Evolutionary conservation across 2,113 vertebrate species (phyloP).

Genomic region (Ctenomys sociabilis): DNA sequence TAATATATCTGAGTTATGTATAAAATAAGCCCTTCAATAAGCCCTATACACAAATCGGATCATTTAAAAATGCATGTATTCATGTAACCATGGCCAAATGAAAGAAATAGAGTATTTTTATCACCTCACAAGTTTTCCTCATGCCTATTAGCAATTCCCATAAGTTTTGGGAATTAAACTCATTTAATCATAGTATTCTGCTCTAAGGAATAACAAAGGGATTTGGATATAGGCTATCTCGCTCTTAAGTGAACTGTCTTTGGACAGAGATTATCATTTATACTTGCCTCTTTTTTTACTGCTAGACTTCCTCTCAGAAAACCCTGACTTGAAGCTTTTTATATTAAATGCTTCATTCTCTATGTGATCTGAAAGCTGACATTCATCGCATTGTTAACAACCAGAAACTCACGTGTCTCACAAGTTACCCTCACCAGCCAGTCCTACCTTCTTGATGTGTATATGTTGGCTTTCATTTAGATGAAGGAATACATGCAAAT

Average conservation of each 20-base stretch:
- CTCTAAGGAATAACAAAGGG: neutral
- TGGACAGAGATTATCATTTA: slow-evolving; percentile 44
- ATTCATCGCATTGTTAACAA: neutral
- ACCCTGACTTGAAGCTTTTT: slow-evolving; percentile 48
- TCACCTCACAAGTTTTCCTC: neutral
- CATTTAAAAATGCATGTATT: slow-evolving; percentile 1
- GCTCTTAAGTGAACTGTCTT: slow-evolving; percentile 34
- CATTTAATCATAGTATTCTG: neutral
- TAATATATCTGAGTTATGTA: neutral
- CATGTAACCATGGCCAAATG: neutral
- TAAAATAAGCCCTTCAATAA: neutral
- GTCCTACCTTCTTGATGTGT: neutral
- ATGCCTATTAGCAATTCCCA: neutral
- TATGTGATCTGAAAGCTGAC: slow-evolving; percentile 22
- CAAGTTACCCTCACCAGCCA: neutral
- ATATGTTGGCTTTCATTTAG: slow-evolving; percentile 41
- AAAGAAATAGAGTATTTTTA: neutral
- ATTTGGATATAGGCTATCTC: neutral
- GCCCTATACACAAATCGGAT: neutral
- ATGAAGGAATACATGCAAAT: neutral
- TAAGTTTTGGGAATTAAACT: slow-evolving; percentile 2
- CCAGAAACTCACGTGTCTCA: neutral
- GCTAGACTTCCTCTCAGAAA: slow-evolving; percentile 45
- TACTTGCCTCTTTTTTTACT: slow-evolving; percentile 19
- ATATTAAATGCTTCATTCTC: neutral